Percentiles rank a stretch among this genome's conserved stretches.
Evolutionary conservation across 2,888 invertebrate species (phyloP).

Genomic region (Patella caerulea): DNA sequence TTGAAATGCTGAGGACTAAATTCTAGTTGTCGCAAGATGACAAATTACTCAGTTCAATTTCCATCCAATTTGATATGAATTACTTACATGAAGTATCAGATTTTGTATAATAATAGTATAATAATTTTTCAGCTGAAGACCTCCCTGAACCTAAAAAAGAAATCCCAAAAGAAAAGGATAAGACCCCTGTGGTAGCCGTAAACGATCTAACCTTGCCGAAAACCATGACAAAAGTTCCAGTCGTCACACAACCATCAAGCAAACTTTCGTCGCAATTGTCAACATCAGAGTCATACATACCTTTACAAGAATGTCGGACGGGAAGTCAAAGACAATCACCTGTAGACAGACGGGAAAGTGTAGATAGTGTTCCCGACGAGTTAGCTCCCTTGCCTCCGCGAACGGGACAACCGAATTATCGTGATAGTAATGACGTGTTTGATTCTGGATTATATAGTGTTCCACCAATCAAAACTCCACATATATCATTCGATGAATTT

Average conservation of each 20-base stretch:
- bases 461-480: conserved; percentile 20
- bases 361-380: conserved; percentile 64
- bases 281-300: conserved; percentile 44
- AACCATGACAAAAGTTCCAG: neutral
- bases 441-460: conserved; percentile 32
- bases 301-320: conserved; percentile 52
- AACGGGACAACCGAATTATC: conserved; percentile 20
- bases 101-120: too few species aligned
- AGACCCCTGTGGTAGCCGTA: conserved; percentile 9
- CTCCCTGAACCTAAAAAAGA: conserved; percentile 38
- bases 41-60: too few species aligned
- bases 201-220: conserved; percentile 23
- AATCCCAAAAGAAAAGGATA: conserved; percentile 11
- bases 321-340: conserved; percentile 36
- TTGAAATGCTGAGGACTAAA: too few species aligned
- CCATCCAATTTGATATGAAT: too few species aligned
- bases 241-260: conserved; percentile 6
- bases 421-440: conserved; percentile 12
- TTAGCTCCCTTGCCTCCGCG: conserved; percentile 61
- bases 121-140: conserved; percentile 40
- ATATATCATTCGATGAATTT: conserved; percentile 1
- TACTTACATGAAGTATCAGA: too few species aligned
- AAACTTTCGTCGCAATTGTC: conserved; percentile 14
- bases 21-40: too few species aligned
- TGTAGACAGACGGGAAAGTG: conserved; percentile 48